These are phyloP conservation scores for Melolontha melolontha DNA, from an alignment of 2,888 invertebrate genomes.

Conservation along the genomic window DNA sequence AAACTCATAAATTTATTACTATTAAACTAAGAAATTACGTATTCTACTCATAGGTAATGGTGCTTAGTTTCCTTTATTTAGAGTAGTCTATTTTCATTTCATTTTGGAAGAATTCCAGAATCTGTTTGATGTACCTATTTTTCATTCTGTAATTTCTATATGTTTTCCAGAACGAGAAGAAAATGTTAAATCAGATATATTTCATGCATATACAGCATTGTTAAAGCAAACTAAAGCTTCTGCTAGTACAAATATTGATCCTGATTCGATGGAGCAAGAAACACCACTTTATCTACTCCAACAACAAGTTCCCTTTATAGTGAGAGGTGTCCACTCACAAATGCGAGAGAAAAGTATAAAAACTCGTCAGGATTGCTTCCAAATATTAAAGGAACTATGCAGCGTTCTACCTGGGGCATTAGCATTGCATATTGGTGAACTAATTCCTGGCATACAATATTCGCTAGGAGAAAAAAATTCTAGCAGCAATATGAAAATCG, in stretches of 20 bases:
- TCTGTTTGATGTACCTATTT: too few species aligned
- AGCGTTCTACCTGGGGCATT: conserved; percentile 90
- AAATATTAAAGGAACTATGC: conserved; percentile 90
- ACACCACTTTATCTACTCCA: conserved; percentile 74
- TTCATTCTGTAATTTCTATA: conserved; percentile 36
- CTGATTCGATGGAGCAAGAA: conserved; percentile 79
- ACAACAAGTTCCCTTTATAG: conserved; percentile 79
- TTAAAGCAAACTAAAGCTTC: conserved; percentile 89
- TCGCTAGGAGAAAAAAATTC: conserved; percentile 92
- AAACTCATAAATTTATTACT: too few species aligned
- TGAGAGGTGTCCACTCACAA: conserved; percentile 89
- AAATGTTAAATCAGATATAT: conserved; percentile 98
- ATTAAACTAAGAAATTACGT: too few species aligned
- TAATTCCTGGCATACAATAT: conserved; percentile 91
- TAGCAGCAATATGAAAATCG: conserved; percentile 98
- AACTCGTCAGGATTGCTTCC: conserved; percentile 92
- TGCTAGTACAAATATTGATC: conserved; percentile 73
- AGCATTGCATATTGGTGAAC: conserved; percentile 82
- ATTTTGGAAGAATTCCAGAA: too few species aligned
- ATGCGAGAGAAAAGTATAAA: conserved; percentile 89
- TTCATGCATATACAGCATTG: conserved; percentile 95
- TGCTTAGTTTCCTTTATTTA: too few species aligned
- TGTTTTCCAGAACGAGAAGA: conserved; percentile 88
- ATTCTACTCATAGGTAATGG: too few species aligned
- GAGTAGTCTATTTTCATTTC: too few species aligned